Conservation (phyloP, 2,113 vertebrate species). For the Engraulis encrasicolus region DNA sequence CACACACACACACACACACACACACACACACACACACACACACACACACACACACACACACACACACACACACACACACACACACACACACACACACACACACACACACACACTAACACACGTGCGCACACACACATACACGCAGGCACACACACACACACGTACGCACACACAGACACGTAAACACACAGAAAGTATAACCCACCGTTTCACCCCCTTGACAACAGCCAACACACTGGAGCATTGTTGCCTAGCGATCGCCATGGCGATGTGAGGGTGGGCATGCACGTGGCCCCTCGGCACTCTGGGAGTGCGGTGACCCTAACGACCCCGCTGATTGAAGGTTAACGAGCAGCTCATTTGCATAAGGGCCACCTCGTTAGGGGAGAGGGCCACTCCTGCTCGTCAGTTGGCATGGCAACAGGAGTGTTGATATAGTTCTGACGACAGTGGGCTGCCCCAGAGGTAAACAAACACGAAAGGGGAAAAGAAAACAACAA, state of each 20-base stretch:
- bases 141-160: no score
- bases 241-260: constrained; percentile 64
- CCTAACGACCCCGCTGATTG: constrained; percentile 71
- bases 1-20: neutral
- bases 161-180: no score
- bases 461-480: neutral
- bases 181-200: no score
- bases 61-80: no score
- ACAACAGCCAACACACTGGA: constrained; percentile 18
- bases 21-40: constrained; percentile 50
- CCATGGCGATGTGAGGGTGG: constrained; percentile 57
- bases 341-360: constrained; percentile 74
- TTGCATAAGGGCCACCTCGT: constrained; percentile 72
- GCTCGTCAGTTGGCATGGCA: neutral
- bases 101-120: no score
- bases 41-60: constrained; percentile 8
- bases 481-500: no score
- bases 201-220: neutral
- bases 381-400: constrained; percentile 52
- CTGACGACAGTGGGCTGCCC: neutral
- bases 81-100: no score
- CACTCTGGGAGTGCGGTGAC: constrained; percentile 61
- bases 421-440: no score
- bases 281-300: constrained; percentile 50
- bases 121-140: no score